Evolutionary conservation across 2,797 vertebrate genomes (phyloP), one percentile per base, ranked within the genome.

Genomic region (Diplodus sargus): DNA sequence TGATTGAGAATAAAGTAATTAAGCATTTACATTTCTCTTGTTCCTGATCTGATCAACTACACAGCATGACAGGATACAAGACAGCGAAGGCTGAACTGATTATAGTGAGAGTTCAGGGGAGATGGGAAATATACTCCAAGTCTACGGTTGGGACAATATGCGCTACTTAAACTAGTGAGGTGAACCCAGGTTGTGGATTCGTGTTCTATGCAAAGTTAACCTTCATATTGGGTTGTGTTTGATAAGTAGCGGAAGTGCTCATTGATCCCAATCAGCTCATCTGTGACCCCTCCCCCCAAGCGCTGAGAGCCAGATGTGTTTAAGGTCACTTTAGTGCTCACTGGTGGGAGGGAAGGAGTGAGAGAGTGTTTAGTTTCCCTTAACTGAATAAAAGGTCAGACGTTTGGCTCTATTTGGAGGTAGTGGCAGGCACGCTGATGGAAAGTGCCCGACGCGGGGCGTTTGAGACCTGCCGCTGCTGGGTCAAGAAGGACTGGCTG

Each of bases 261-360:
- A 56, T 63, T 62, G 22, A 66, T 87, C 72, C 52, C 68, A 66
- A 16, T 74, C 80, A 81, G 84, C 72, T 71, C 61, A 74, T 79
- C 65, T 52, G 67, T 83, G 83, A 87, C 74, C 42, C 72, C 81
- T 78, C 52, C 1, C 71, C 56, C 51, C 16, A 39, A 70, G 60
- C 8, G 48, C 75, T 72, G 72, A 85, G 39, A 74, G 70, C 76
- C 78, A 74, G 34, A 74, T 86, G 83, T 69, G 76, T 88, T 91
- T 97, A 98, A 98, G 97, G 97, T 95, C 97, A 99, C 97, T 98
- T 98, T n/a, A 95, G 94, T 94, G 93, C 84, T 56, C 60, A 65
- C 49, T 64, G 71, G 74, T 82, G 58, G n/a, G 49, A 67, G 70
- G 70, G 54, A 43, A 48, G 5, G 39, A 25, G 57, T 49, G 28